Evolutionary conservation across 2,888 invertebrate species (phyloP), one percentile per base, ranked within the genome.

Genomic region (Mythimna pallens): DNA sequence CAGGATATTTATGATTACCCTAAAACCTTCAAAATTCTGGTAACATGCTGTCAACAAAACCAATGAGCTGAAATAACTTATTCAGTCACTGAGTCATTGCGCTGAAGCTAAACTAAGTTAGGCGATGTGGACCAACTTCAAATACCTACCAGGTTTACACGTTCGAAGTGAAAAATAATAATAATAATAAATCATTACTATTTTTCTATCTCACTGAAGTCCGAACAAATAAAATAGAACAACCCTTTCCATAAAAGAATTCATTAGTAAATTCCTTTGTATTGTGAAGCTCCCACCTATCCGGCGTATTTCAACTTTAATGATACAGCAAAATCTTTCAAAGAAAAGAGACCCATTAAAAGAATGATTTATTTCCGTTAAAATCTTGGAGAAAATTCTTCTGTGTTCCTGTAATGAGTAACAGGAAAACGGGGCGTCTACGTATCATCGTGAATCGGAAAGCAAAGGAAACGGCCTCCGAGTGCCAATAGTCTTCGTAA

Each of bases 361-460:
- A 80, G 62, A 65, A 59, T 71, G 50, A 80, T 78, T 76, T 81
- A 83, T 80, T 80, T 70, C 75, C 66, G 59, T 73, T 73, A 54
- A 73, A 82, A 81, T 72, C 69, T 72, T 64, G 52, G 52, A 66
- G 76, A 67, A 81, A 74, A 78, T 72, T 67, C 72, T 55, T 65
- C 65, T 55, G 55, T 64, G 73, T 75, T 79, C 76, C 61, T 76
- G 58, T 80, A 84, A 80, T 79, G 72, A 82, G 78, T 82, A 73
- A 63, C 69, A 66, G 73, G 70, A 63, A 71, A 70, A 59, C 12
- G 47, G 54, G 57, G 50, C 55, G 59, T 70, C 80, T 70, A 70
- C 74, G 73, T 77, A 76, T 82, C 74, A 78, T 79, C 64, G 73
- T 73, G 72, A 76, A 78, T 85, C 74, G 66, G 73, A 77, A 79